Percentiles rank a stretch among this genome's conserved stretches.
phyloP scores from a whole-genome alignment of 2,797 vertebrate species.

The Hydrocynus forskahlii region DNA sequence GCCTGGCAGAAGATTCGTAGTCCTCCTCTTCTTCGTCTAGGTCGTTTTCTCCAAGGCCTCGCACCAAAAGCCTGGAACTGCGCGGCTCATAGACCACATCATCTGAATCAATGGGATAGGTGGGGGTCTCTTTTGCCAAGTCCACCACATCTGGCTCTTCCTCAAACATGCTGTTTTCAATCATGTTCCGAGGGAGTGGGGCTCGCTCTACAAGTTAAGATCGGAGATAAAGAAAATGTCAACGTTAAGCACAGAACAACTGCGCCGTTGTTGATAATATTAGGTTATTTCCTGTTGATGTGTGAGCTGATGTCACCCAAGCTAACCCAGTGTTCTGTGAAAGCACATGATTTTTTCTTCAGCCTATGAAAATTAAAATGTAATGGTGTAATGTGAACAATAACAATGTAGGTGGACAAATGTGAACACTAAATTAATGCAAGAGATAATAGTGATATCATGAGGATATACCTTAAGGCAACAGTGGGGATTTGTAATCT shows the following conservation, averaged over 20 bases:
- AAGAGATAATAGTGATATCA: no score
- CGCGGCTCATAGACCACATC: constrained; percentile 90
- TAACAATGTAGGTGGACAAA: neutral
- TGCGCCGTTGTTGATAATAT: neutral
- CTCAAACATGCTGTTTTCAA: constrained; percentile 99
- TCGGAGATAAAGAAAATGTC: constrained; percentile 48
- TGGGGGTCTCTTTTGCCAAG: constrained; percentile 89
- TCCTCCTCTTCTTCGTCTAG: constrained; percentile 96
- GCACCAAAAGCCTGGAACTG: constrained; percentile 90
- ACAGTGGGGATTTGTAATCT: neutral
- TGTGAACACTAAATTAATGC: neutral
- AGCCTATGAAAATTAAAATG: neutral
- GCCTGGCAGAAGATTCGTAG: constrained; percentile 93
- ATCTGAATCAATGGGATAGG: constrained; percentile 92
- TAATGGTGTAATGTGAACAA: neutral
- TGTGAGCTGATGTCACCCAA: neutral
- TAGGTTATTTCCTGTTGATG: constrained; percentile 47
- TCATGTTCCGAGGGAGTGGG: constrained; percentile 95
- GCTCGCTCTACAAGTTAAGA: constrained; percentile 79
- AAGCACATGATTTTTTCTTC: neutral
- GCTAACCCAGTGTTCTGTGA: neutral
- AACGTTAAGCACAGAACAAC: constrained; percentile 26
- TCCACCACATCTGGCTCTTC: constrained; percentile 96
- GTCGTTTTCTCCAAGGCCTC: constrained; percentile 93
- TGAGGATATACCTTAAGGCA: neutral